A percentile compares a stretch with the other conserved stretches of the same genome.
phyloP scores from a whole-genome alignment of 2,797 vertebrate genomes.

The Podargus strigoides region DNA sequence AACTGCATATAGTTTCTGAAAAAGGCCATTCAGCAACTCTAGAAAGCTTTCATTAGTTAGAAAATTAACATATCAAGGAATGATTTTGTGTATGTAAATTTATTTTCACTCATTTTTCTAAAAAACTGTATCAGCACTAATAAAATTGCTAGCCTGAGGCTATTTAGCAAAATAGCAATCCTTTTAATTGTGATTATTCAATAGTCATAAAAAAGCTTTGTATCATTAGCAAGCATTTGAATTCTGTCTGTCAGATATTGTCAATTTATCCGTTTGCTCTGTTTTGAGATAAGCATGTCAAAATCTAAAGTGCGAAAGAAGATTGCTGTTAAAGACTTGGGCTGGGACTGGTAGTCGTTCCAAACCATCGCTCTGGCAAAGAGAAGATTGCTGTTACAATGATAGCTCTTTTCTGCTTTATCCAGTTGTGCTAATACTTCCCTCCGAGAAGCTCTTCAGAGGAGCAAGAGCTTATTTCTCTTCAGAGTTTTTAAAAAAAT shows the following conservation, averaged over 20 bases:
- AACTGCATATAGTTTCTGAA: neutral
- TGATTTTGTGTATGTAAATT: neutral
- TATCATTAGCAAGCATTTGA: neutral
- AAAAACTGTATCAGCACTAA: neutral
- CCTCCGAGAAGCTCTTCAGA: neutral
- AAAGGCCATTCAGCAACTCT: neutral
- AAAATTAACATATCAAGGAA: neutral
- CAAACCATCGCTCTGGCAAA: neutral
- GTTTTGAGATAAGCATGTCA: neutral
- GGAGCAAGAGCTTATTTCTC: neutral
- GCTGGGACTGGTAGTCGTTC: neutral
- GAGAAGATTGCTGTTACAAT: neutral
- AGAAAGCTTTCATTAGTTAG: neutral
- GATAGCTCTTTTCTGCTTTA: neutral
- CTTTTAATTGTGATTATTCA: neutral
- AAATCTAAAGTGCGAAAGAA: neutral
- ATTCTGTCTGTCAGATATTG: neutral
- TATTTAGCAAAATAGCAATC: neutral
- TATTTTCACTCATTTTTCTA: neutral
- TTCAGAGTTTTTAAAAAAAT: neutral
- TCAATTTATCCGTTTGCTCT: neutral
- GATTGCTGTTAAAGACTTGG: neutral
- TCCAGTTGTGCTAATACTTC: neutral
- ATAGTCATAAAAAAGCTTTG: neutral
- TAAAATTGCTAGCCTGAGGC: neutral